Percentiles rank a stretch among this genome's conserved stretches.
Evolutionary conservation across 2,888 invertebrate species (phyloP).

Genomic region (Drosophila nr. fundita): DNA sequence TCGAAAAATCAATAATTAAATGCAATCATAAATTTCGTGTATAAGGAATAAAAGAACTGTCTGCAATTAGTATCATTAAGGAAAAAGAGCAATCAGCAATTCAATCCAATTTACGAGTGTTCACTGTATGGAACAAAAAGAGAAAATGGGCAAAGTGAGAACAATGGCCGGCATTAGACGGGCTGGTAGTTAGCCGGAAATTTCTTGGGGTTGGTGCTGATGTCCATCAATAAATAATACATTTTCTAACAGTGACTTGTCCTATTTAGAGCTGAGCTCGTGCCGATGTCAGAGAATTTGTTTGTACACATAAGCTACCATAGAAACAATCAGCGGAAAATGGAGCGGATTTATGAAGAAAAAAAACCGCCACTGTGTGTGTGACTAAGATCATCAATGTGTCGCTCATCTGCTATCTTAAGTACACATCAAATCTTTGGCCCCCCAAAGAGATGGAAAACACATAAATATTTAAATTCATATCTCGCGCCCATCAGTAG

Average conservation of each 20-base stretch:
- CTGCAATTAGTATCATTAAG: not conserved
- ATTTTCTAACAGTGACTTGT: slow-evolving; percentile 11
- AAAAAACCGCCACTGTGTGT: not conserved
- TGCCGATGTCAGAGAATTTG: slow-evolving; percentile 3
- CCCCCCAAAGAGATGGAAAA: not conserved
- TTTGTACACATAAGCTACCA: slow-evolving; percentile 16
- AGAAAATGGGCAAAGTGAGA: slow-evolving; percentile 6
- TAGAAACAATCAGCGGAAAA: slow-evolving; percentile 10
- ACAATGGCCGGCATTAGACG: slow-evolving; percentile 7
- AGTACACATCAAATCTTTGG: not conserved
- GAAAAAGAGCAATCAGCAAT: not conserved
- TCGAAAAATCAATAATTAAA: not conserved
- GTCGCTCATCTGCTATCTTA: slow-evolving; percentile 4
- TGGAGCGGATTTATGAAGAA: not conserved
- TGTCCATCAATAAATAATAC: slow-evolving; percentile 29
- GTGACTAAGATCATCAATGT: not conserved
- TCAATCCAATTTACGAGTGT: not conserved
- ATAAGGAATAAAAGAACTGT: not conserved
- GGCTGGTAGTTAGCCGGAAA: slow-evolving; percentile 15
- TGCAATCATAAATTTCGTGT: not conserved
- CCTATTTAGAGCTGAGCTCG: slow-evolving; percentile 16
- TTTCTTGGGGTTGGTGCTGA: slow-evolving; percentile 43
- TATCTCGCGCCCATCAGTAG: slow-evolving; percentile 6
- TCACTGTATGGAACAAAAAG: slow-evolving; percentile 4
- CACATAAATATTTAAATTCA: slow-evolving; percentile 9